phyloP scores from a whole-genome alignment of 1,140 invertebrate genomes.

The Cydia amplana region DNA sequence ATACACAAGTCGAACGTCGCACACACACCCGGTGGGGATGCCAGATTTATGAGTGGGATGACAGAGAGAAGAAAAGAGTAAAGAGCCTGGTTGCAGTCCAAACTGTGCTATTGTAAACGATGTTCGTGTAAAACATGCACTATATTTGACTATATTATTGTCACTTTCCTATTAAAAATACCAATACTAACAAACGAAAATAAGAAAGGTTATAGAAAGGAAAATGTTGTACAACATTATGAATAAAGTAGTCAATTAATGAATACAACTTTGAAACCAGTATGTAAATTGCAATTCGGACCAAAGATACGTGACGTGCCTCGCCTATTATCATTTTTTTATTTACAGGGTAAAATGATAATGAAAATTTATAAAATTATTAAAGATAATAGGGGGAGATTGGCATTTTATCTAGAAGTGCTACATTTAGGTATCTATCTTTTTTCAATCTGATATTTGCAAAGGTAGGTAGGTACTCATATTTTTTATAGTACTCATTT shows the following conservation, averaged over 20 bases:
- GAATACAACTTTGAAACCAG: not conserved
- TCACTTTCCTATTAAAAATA: not conserved
- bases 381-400: too few species aligned
- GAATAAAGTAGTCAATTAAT: not conserved
- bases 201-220: too few species aligned
- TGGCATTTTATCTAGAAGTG: not conserved
- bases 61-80: conserved; percentile 31
- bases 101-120: not conserved
- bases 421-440: not conserved
- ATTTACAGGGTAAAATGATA: not conserved
- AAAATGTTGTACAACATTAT: too few species aligned
- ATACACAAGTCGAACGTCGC: conserved; percentile 71
- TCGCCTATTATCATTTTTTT: not conserved
- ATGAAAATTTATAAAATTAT: conserved; percentile 4
- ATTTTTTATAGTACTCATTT: too few species aligned
- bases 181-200: not conserved
- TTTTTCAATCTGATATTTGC: too few species aligned
- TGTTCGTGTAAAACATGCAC: not conserved
- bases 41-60: conserved; percentile 47
- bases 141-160: not conserved
- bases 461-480: too few species aligned
- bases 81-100: conserved; percentile 18
- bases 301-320: conserved; percentile 4
- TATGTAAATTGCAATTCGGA: not conserved
- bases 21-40: conserved; percentile 77